phyloP scores from a whole-genome alignment of 2,113 vertebrate species.

The Oenanthe melanoleuca region DNA sequence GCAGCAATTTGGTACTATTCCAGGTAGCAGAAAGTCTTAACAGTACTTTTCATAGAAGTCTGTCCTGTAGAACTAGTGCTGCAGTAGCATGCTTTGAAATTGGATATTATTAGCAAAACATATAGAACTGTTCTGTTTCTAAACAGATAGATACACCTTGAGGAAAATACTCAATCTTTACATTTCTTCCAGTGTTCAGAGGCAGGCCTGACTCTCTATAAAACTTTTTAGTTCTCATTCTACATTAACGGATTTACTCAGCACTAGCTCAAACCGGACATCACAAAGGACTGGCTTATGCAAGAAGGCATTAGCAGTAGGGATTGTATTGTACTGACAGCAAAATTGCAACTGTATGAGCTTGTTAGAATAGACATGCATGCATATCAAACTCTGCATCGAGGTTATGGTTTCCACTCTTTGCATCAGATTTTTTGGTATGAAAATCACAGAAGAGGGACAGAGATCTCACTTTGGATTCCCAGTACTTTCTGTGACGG shows the following conservation, averaged over 20 bases:
- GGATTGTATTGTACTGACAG: background rate
- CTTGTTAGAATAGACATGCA: background rate
- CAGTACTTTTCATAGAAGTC: background rate
- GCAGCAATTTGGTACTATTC: background rate
- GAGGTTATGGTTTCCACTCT: background rate
- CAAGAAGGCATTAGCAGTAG: background rate
- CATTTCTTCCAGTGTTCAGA: background rate
- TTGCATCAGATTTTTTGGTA: background rate
- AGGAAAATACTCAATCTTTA: background rate
- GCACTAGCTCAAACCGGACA: background rate
- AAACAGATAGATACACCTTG: fast-evolving
- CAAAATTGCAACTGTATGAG: background rate
- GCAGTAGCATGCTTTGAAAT: background rate
- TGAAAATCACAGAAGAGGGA: background rate
- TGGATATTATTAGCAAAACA: background rate
- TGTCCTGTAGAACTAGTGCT: background rate
- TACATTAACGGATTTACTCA: background rate
- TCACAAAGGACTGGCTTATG: background rate
- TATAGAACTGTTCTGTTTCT: background rate
- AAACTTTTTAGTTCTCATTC: background rate
- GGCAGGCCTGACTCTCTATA: background rate
- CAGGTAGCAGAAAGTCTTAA: background rate
- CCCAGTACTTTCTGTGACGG: background rate
- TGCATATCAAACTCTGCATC: background rate
- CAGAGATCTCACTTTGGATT: background rate